Evolutionary conservation across 2,888 invertebrate genomes (phyloP).

Genomic region (Meiosimyza decipiens): DNA sequence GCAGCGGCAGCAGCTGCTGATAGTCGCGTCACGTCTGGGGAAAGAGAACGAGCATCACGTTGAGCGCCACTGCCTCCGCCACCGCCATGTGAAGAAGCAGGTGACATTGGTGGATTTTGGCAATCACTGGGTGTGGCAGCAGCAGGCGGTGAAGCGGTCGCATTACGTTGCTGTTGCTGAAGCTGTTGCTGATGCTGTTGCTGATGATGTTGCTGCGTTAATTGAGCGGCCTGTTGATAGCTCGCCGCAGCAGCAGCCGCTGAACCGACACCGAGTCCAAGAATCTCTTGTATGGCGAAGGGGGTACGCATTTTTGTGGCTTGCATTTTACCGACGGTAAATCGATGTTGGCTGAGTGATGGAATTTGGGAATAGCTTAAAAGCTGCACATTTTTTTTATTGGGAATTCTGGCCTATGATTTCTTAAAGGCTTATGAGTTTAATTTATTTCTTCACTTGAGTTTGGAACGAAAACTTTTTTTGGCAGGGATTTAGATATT

Average conservation of each 20-base stretch:
- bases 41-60: slow-evolving; percentile 59
- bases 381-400: too few relatives aligned
- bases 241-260: slow-evolving; percentile 53
- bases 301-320: slow-evolving; percentile 67
- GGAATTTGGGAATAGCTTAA: too few relatives aligned
- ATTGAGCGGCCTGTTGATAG: slow-evolving; percentile 56
- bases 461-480: neutral
- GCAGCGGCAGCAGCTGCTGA: slow-evolving; percentile 63
- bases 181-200: slow-evolving; percentile 39
- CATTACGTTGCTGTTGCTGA: slow-evolving; percentile 42
- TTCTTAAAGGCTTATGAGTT: neutral
- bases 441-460: slow-evolving; percentile 44
- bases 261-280: slow-evolving; percentile 62
- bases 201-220: slow-evolving; percentile 47
- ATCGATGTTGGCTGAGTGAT: neutral
- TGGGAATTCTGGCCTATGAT: too few relatives aligned
- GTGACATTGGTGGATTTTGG: slow-evolving; percentile 52
- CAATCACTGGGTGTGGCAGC: slow-evolving; percentile 47
- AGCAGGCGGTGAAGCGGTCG: slow-evolving; percentile 44
- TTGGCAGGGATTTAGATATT: neutral
- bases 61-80: slow-evolving; percentile 45
- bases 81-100: slow-evolving; percentile 52
- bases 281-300: slow-evolving; percentile 66
- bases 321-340: slow-evolving; percentile 58
- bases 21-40: slow-evolving; percentile 61